A percentile compares a stretch with the other conserved stretches of the same genome.
phyloP scores from a whole-genome alignment of 1,140 invertebrate genomes.

The Penaeus vannamei region DNA sequence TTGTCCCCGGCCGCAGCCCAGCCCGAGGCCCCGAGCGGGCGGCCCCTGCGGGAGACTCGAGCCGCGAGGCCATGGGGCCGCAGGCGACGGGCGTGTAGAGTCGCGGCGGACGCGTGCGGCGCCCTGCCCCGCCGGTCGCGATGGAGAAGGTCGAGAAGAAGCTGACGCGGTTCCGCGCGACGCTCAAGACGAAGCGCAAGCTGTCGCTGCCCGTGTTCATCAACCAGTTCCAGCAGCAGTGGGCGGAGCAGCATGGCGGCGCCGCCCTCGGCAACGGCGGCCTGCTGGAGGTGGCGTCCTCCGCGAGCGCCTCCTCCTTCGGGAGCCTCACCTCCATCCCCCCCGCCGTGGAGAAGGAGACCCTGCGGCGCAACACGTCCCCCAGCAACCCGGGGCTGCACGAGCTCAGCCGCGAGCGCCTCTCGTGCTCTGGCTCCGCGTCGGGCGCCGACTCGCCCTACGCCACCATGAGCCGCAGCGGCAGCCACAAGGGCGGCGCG shows the following conservation, averaged over 20 bases:
- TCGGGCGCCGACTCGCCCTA: too few relatives aligned
- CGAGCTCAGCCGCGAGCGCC: neutral
- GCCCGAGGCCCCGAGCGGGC: neutral
- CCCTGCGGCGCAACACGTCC: conserved; percentile 20
- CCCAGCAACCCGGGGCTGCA: conserved; percentile 9
- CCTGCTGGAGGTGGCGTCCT: neutral
- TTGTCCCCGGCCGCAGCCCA: neutral
- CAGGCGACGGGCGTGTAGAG: neutral
- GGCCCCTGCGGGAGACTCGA: neutral
- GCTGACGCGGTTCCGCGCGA: conserved; percentile 66
- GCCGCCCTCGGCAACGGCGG: neutral
- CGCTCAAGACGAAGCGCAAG: conserved; percentile 65
- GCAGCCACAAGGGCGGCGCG: neutral
- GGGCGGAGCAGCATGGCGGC: conserved; percentile 51
- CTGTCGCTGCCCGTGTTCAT: conserved; percentile 67
- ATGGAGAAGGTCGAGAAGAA: conserved; percentile 68
- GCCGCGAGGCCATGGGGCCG: conserved; percentile 6
- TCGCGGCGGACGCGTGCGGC: neutral
- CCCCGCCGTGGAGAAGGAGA: conserved; percentile 48
- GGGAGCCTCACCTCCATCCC: conserved; percentile 58
- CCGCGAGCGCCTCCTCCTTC: conserved; percentile 20
- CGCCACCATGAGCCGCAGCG: too few relatives aligned
- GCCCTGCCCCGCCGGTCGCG: neutral
- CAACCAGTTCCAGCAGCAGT: conserved; percentile 68
- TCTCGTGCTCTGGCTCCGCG: too few relatives aligned